These are phyloP conservation scores for Mechanitis messenoides DNA, from an alignment of 2,888 invertebrate species.

Conservation along the genomic window DNA sequence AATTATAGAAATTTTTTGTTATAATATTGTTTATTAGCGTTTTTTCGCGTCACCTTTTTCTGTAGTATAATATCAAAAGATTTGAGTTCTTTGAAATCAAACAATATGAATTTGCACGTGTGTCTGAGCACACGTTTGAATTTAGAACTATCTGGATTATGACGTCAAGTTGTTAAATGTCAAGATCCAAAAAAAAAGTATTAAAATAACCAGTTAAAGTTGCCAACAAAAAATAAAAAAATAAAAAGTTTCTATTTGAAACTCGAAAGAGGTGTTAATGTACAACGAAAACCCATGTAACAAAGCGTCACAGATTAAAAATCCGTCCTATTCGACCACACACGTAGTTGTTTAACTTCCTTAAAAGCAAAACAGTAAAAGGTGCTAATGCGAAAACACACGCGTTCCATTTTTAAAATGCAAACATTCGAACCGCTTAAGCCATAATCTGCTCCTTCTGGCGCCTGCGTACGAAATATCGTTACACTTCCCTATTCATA, in stretches of 20 bases:
- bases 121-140: conserved; percentile 60
- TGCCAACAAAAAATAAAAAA: conserved; percentile 9
- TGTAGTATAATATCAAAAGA: conserved; percentile 52
- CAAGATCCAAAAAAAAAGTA: conserved; percentile 8
- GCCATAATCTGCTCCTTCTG: conserved; percentile 62
- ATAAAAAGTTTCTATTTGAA: conserved; percentile 20
- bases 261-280: conserved; percentile 32
- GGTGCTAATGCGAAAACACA: conserved; percentile 71
- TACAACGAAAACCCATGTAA: conserved; percentile 30
- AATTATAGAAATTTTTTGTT: conserved; percentile 23
- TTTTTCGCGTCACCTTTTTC: conserved; percentile 51
- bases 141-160: conserved; percentile 10
- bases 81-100: conserved; percentile 39
- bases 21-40: conserved; percentile 50
- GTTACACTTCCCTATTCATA: conserved; percentile 51
- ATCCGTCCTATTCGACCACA: conserved; percentile 53
- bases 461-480: conserved; percentile 57
- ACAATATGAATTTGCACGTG: conserved; percentile 55
- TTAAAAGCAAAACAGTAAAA: conserved; percentile 69
- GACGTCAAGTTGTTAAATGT: conserved; percentile 8
- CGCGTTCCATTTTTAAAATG: conserved; percentile 62
- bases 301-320: conserved; percentile 40
- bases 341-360: conserved; percentile 49
- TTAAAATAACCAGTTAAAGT: conserved; percentile 8
- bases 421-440: conserved; percentile 57